Base-by-base conservation (phyloP, 1,140 invertebrate species). In the Zaprionus capensis region DNA sequence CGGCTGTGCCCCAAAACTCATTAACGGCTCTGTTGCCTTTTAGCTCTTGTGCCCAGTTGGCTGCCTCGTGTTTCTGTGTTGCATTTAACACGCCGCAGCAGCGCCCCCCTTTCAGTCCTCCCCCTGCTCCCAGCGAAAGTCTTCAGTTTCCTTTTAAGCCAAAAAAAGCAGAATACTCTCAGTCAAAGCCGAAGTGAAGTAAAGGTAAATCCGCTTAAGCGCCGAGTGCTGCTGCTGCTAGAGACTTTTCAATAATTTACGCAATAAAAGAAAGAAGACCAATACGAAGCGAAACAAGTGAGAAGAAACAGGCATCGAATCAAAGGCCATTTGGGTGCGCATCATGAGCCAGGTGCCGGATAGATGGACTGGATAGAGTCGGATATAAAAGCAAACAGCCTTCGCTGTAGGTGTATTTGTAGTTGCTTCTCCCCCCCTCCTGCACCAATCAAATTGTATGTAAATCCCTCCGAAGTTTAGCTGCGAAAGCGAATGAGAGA, bases 191-290 rank as follows among this genome's bases (percentile, higher is more conserved):
- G 15, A 14, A 38, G 41, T 49, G 58, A 20, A 22, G 66, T 36
- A 51, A 46, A 62, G 72, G 67, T 53, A 76, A 82, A 87, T 81
- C 77, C 80, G 84, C 84, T 88, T 87, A 87, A 88, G 64, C 76
- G 63, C 57, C 26, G 51, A 76, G 61, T 71, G 73, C 31, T 34
- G 9, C 58, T 59, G 34, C 62, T 59, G 70, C 83, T 83, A 74
- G 74, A 84, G 78, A 81, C 84, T 81, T 87, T 87, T 88, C 68
- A 81, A 88, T 88, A 88, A 87, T 87, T 88, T 78, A 87, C 85
- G 58, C 58, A 61, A 15, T 4, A 63, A 64, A 70, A 57, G 38
- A 51, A 63, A 69, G 31, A 38, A 38, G 36, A 38, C 12, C 70
- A 44, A 66, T 55, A 17, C 62, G 22, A 51, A 59, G n/a, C 4